Percentiles rank a stretch among this genome's conserved stretches.
These are phyloP conservation scores for Antechinus stuartii DNA, from an alignment of 2,113 vertebrate species.

Conservation along the genomic window DNA sequence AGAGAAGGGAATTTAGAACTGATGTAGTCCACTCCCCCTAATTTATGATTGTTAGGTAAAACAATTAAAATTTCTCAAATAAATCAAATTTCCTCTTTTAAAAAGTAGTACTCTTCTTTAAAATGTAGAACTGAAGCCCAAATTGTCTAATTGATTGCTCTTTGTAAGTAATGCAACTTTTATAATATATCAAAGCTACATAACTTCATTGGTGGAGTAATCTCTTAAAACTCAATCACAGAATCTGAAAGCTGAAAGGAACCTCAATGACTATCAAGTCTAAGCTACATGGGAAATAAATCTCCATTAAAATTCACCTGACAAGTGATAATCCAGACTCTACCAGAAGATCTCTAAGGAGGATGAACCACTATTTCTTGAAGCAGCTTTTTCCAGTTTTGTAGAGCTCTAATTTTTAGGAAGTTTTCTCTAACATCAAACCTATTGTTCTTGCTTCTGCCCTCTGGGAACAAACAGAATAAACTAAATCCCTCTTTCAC, in stretches of 20 bases:
- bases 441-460: not conserved
- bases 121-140: not conserved
- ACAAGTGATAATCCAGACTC: not conserved
- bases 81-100: not conserved
- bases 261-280: not conserved
- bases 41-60: not conserved
- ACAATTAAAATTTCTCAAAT: not conserved
- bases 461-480: not conserved
- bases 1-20: not conserved
- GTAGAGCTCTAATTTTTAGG: not conserved
- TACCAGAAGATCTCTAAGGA: not conserved
- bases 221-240: not conserved
- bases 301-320: not conserved
- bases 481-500: not conserved
- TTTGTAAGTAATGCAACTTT: not conserved
- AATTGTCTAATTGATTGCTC: not conserved
- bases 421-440: not conserved
- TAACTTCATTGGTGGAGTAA: not conserved
- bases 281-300: not conserved
- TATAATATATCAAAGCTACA: not conserved
- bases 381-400: not conserved
- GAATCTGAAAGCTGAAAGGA: not conserved
- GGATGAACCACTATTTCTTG: not conserved
- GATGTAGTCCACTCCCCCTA: not conserved
- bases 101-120: not conserved